Conservation (phyloP, 2,113 vertebrate species). For the Pseudonaja textilis region DNA sequence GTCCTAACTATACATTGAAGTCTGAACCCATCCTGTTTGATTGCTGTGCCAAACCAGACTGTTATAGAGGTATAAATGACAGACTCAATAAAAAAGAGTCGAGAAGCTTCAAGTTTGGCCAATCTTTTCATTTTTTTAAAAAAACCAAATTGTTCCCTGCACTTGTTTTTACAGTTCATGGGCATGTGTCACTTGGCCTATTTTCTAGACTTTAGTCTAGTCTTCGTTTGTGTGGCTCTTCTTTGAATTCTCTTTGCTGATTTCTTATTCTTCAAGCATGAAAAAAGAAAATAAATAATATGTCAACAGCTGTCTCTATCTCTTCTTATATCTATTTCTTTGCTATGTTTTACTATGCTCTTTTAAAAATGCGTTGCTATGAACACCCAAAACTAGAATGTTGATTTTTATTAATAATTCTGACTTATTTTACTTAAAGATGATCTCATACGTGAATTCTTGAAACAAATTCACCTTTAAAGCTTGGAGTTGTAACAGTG, state of each 20-base stretch:
- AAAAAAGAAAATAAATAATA: neutral
- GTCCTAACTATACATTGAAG: neutral
- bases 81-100: neutral
- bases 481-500: neutral
- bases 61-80: neutral
- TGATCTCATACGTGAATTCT: neutral
- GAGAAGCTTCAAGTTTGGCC: neutral
- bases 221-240: neutral
- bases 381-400: neutral
- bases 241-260: slow-evolving; percentile 18
- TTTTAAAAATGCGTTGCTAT: neutral
- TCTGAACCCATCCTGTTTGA: neutral
- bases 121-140: neutral
- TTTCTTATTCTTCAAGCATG: slow-evolving; percentile 9
- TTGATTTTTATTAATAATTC: neutral
- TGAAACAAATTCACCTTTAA: neutral
- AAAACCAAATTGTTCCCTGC: neutral
- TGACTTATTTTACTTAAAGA: neutral
- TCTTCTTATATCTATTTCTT: neutral
- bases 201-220: neutral
- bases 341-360: neutral
- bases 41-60: neutral
- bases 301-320: neutral
- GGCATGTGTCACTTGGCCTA: neutral
- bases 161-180: slow-evolving; percentile 4